Percentiles rank a stretch among this genome's conserved stretches.
Conservation (phyloP, 2,797 vertebrate species). For the Cetoscarus ocellatus region DNA sequence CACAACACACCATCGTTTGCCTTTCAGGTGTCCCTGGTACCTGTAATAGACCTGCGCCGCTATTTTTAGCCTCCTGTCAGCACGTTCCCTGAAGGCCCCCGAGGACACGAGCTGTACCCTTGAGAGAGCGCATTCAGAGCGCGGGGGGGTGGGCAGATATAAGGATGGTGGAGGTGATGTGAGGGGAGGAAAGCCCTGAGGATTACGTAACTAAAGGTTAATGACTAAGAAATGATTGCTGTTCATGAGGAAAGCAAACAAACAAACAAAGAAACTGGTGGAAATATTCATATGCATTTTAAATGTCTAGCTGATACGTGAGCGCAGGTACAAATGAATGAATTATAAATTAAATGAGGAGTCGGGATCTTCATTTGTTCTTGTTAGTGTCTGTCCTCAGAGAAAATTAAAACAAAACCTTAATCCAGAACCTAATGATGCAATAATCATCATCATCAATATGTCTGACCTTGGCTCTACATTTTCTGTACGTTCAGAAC, state of each 20-base stretch:
- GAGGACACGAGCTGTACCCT: conserved; percentile 57
- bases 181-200: conserved; percentile 19
- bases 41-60: conserved; percentile 68
- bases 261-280: too few relatives aligned
- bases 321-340: too few relatives aligned
- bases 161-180: conserved; percentile 1
- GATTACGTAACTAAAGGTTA: background rate
- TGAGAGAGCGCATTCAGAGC: conserved; percentile 55
- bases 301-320: too few relatives aligned
- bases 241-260: background rate
- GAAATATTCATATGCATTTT: too few relatives aligned
- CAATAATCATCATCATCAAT: background rate
- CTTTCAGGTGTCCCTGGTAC: conserved; percentile 78
- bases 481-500: background rate
- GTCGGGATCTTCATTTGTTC: background rate
- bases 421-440: background rate
- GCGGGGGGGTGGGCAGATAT: conserved; percentile 7
- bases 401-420: background rate
- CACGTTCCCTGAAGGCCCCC: conserved; percentile 62
- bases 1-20: conserved; percentile 58
- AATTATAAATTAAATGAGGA: too few relatives aligned
- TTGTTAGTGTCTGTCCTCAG: background rate
- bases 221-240: background rate
- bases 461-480: background rate
- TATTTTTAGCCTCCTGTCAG: conserved; percentile 79